phyloP scores from a whole-genome alignment of 2,888 invertebrate genomes.

The Tinea semifulvella region DNA sequence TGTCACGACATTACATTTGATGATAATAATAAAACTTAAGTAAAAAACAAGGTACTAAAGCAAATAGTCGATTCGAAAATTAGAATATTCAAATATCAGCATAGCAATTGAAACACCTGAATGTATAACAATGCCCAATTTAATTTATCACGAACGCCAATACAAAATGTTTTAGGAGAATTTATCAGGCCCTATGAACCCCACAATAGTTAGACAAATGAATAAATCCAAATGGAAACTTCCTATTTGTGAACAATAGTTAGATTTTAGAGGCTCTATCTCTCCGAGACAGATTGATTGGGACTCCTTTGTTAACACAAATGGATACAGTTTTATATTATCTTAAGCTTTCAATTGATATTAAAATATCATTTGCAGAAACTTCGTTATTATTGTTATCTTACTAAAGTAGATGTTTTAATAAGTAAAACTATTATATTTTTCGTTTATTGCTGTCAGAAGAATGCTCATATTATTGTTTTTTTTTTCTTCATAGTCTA shows the following conservation, averaged over 20 bases:
- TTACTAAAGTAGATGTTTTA: no score
- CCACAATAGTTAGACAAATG: constrained; percentile 64
- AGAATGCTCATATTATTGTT: no score
- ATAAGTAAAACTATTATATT: no score
- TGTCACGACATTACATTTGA: no score
- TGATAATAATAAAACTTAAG: no score
- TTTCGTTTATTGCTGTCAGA: no score
- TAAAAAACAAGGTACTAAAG: background rate
- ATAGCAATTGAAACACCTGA: constrained; percentile 7
- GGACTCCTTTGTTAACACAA: constrained; percentile 40
- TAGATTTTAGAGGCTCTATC: constrained; percentile 65
- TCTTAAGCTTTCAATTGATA: constrained; percentile 1
- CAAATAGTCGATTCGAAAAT: background rate
- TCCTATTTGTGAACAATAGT: constrained; percentile 65
- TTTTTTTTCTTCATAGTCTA: no score
- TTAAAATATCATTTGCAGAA: no score
- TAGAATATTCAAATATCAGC: constrained; percentile 1
- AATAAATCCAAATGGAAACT: constrained; percentile 66
- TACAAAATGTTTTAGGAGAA: constrained; percentile 7
- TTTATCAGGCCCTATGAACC: constrained; percentile 22
- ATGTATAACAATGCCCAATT: constrained; percentile 6
- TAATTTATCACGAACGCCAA: constrained; percentile 10
- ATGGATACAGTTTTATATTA: constrained; percentile 30
- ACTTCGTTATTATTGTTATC: no score
- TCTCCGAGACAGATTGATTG: constrained; percentile 65